Conservation (phyloP, 2,113 vertebrate species). For the Phoxinus phoxinus region DNA sequence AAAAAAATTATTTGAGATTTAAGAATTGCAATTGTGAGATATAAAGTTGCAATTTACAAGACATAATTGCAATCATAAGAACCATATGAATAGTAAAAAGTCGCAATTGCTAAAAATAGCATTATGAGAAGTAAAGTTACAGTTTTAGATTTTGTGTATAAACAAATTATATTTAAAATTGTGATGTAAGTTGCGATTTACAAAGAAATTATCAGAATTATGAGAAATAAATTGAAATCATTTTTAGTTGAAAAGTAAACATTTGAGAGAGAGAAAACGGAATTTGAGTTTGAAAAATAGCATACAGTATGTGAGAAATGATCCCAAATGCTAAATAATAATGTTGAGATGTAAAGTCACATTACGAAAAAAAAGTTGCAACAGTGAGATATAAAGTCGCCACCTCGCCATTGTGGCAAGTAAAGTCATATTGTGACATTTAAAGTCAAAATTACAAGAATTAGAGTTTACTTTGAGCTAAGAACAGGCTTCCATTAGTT, state of each 20-base stretch:
- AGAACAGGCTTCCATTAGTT: not conserved
- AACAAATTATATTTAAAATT: not conserved
- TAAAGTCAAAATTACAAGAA: not conserved
- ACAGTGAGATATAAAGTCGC: not conserved
- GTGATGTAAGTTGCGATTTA: not conserved
- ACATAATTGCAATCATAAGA: not conserved
- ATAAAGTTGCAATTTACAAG: not conserved
- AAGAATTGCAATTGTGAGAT: not conserved
- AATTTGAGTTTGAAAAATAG: not conserved
- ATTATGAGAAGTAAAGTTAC: not conserved
- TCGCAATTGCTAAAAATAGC: not conserved
- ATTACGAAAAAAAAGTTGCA: not conserved
- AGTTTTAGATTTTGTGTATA: not conserved
- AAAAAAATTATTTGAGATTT: not conserved
- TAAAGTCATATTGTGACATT: slow-evolving; percentile 6
- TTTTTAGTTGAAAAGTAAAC: not conserved
- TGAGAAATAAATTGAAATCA: not conserved
- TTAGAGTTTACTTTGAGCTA: not conserved
- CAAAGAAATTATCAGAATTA: not conserved
- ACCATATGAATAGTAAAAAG: not conserved
- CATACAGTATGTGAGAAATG: not conserved
- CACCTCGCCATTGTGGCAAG: not conserved
- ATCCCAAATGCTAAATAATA: not conserved
- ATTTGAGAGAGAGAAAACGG: not conserved
- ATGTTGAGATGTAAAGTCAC: not conserved